Evolutionary conservation across 2,888 invertebrate genomes (phyloP).

Genomic region (Watsonalla binaria): DNA sequence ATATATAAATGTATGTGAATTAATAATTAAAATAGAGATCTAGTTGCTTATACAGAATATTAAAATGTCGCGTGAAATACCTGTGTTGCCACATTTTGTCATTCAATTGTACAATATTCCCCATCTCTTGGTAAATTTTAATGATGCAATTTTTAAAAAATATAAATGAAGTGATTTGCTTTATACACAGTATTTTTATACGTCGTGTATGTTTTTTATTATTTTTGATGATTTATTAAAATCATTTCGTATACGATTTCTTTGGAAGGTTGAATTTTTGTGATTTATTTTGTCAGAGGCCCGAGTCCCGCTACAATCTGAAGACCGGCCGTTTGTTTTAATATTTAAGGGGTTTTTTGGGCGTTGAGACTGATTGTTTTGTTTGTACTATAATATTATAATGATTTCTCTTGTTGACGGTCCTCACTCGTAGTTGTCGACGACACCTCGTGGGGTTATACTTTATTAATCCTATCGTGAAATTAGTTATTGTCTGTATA

Average conservation of each 20-base stretch:
- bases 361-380: slow-evolving; percentile 79
- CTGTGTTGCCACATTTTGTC: slow-evolving; percentile 39
- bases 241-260: slow-evolving; percentile 3
- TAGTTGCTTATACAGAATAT: slow-evolving; percentile 64
- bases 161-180: slow-evolving; percentile 38
- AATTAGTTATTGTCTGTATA: slow-evolving; percentile 75
- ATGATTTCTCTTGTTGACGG: slow-evolving; percentile 68
- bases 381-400: slow-evolving; percentile 69
- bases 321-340: slow-evolving; percentile 21
- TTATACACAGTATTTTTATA: slow-evolving; percentile 65
- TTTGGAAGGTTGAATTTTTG: slow-evolving; percentile 1
- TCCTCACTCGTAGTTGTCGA: slow-evolving; percentile 15
- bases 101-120: slow-evolving; percentile 29
- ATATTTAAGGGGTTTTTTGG: slow-evolving; percentile 63
- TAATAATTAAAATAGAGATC: slow-evolving; percentile 49
- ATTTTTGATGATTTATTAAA: slow-evolving; percentile 13
- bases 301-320: not conserved
- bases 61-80: slow-evolving; percentile 43
- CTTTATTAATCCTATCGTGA: slow-evolving; percentile 44
- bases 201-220: slow-evolving; percentile 22
- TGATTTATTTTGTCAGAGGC: not conserved
- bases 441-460: slow-evolving; percentile 44
- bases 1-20: slow-evolving; percentile 58
- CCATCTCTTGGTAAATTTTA: slow-evolving; percentile 37
- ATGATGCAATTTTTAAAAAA: slow-evolving; percentile 24